Conservation (phyloP, 2,797 vertebrate genomes). For the Anguilla megastoma region DNA sequence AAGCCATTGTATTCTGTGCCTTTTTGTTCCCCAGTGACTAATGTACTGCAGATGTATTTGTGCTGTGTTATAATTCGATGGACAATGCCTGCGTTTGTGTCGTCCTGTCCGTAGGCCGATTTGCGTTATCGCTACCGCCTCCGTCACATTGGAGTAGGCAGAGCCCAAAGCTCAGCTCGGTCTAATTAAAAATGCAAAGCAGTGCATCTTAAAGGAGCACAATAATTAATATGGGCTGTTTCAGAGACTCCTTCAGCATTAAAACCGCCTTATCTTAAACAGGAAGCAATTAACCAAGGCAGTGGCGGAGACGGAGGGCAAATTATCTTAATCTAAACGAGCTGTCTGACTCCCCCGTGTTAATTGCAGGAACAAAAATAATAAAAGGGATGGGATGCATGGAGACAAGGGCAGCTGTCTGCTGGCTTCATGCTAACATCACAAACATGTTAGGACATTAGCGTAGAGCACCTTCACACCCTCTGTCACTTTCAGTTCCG, state of each 20-base stretch:
- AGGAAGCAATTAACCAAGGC: constrained; percentile 16
- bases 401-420: background rate
- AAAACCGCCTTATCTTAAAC: constrained; percentile 13
- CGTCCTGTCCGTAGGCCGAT: background rate
- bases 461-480: background rate
- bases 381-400: background rate
- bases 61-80: background rate
- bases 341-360: constrained; percentile 4
- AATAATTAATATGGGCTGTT: constrained; percentile 13
- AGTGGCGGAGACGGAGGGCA: constrained; percentile 10
- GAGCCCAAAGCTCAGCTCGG: background rate
- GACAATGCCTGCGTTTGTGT: background rate
- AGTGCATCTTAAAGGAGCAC: background rate
- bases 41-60: background rate
- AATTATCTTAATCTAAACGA: constrained; percentile 22
- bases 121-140: background rate
- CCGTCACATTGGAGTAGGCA: background rate
- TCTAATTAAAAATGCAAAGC: constrained; percentile 12
- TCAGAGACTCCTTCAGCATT: background rate
- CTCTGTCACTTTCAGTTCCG: background rate
- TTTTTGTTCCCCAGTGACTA: background rate
- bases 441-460: background rate
- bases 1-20: background rate
- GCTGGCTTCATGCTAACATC: background rate
- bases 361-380: constrained; percentile 14